Conservation (phyloP, 2,797 vertebrate genomes). For the Sebastolobus alascanus region DNA sequence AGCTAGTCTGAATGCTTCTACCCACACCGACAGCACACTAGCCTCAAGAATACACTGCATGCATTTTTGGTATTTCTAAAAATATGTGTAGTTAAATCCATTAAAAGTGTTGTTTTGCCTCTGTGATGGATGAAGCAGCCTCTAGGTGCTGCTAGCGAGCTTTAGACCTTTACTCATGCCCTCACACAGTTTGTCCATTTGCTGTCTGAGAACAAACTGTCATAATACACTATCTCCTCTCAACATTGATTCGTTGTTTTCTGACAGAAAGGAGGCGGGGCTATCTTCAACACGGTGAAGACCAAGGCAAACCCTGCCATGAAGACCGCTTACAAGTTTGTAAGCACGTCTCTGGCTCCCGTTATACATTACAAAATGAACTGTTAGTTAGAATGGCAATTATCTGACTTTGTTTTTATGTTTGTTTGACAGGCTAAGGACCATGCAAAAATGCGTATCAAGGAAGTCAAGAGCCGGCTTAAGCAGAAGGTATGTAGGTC, state of each 20-base stretch:
- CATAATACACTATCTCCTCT: no score
- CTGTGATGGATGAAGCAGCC: neutral
- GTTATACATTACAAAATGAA: neutral
- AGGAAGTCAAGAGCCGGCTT: slow-evolving; percentile 97
- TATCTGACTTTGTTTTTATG: neutral
- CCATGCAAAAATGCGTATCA: slow-evolving; percentile 98
- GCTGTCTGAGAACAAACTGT: no score
- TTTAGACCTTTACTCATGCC: no score
- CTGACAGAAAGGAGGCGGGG: slow-evolving; percentile 95
- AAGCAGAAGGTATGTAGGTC: slow-evolving; percentile 92
- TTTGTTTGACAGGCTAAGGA: slow-evolving; percentile 93
- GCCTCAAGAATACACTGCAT: neutral
- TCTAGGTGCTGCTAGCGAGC: no score
- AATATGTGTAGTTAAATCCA: no score
- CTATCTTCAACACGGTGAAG: slow-evolving; percentile 96
- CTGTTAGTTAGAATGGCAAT: neutral
- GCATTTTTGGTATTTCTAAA: neutral
- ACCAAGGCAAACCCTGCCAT: slow-evolving; percentile 98
- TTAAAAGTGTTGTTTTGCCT: neutral
- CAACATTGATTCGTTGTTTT: slow-evolving; percentile 33
- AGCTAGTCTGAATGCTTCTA: slow-evolving; percentile 53
- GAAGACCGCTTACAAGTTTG: slow-evolving; percentile 99
- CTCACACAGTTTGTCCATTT: no score
- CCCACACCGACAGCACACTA: neutral
- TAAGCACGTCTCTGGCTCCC: slow-evolving; percentile 81